Evolutionary conservation across 2,797 vertebrate genomes (phyloP).

Genomic region (Lycodopsis pacificus): DNA sequence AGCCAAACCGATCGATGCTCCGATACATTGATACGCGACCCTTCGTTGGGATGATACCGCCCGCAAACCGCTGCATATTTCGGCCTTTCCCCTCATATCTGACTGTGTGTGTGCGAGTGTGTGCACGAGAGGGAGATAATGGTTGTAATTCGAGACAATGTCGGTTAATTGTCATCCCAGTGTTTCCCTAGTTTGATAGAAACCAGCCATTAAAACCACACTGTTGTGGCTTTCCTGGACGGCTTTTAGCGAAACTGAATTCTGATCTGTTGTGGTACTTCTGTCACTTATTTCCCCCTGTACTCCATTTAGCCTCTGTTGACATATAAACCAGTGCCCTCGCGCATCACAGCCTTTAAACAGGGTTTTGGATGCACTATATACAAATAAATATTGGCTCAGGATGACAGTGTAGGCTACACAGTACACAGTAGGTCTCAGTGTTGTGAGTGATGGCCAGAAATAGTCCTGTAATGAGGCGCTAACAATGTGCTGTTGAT

Average conservation of each 20-base stretch:
- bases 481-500: constrained; percentile 20
- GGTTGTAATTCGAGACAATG: constrained; percentile 22
- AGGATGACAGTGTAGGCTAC: background rate
- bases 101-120: background rate
- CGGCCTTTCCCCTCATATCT: background rate
- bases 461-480: constrained; percentile 24
- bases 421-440: background rate
- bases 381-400: constrained; percentile 42
- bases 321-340: constrained; percentile 16
- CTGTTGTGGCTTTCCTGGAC: background rate
- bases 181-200: constrained; percentile 6
- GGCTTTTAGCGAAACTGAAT: background rate
- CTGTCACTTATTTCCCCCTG: background rate
- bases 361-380: constrained; percentile 42
- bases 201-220: background rate
- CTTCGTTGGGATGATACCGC: background rate
- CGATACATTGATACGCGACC: constrained; percentile 23
- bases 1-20: constrained; percentile 21
- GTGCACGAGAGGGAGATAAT: background rate
- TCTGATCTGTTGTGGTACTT: background rate
- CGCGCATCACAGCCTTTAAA: constrained; percentile 29
- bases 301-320: constrained; percentile 25
- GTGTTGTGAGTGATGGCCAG: constrained; percentile 13
- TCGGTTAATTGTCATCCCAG: constrained; percentile 5
- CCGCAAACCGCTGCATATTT: background rate